Evolutionary conservation across 2,113 vertebrate genomes (phyloP), one percentile per base, ranked within the genome.

Genomic region (Coptodon rendalli): DNA sequence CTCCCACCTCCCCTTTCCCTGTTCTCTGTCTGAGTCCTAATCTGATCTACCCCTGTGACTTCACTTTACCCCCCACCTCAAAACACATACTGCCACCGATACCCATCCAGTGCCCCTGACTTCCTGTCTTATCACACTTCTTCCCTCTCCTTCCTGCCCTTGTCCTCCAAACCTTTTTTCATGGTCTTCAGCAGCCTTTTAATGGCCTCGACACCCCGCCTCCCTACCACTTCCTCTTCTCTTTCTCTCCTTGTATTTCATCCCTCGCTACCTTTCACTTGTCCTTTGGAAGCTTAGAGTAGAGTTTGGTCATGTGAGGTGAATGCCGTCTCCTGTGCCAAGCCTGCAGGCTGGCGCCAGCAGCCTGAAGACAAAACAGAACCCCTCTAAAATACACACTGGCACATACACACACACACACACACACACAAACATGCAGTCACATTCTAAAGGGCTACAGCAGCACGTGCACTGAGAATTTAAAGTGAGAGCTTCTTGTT

Each of bases 281-380:
- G 89, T 90, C 89, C 89, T 91, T 38, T 88, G 50, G 54, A 84
- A 57, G 84, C 81, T 89, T 31, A 80, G 79, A 66, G 86, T 73
- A 29, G 59, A 73, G 57, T 78, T 88, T 86, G 86, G 82, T 93
- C 91, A 90, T 90, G 81, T 94, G 85, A 91, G 87, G 88, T 91
- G 91, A 94, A 89, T 17, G 40, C 63, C 1, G n/a, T 40, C 50
- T 83, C 38, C 57, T 16, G 85, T 90, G 92, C 89, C 89, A 93
- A 89, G 85, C 71, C 76, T 85, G 84, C 87, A 80, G 89, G 43
- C 81, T 87, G 87, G 89, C 61, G 73, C 89, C 87, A 80, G 83
- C 53, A 82, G 81, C 73, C 68, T 54, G 31, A 59, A 86, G 88
- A 82, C 91, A 85, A 87, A 88, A 85, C 63, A 80, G 80, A 86